Evolutionary conservation across 2,888 invertebrate genomes (phyloP).

Genomic region (Corythucha ciliata): DNA sequence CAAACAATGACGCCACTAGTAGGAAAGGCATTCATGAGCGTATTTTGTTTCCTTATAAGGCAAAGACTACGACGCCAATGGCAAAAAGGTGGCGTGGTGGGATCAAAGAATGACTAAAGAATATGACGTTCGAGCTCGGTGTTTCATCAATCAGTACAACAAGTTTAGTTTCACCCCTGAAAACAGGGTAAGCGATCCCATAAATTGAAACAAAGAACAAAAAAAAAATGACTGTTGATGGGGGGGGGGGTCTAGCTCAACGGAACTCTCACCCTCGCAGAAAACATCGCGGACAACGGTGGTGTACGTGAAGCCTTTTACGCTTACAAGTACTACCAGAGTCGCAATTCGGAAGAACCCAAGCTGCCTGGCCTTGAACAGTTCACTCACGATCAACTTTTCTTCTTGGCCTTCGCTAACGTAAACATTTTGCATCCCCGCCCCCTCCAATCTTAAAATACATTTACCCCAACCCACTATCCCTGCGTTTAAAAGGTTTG

Average conservation of each 20-base stretch:
- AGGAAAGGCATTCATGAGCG: background rate
- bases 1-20: background rate
- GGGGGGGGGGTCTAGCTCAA: conserved; percentile 50
- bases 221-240: background rate
- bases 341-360: conserved; percentile 40
- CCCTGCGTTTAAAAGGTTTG: conserved; percentile 68
- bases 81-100: conserved; percentile 64
- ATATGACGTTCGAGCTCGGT: conserved; percentile 80
- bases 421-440: conserved; percentile 42
- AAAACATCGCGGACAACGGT: conserved; percentile 84
- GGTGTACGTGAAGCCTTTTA: conserved; percentile 84
- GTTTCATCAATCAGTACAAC: conserved; percentile 82
- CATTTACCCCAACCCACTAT: background rate
- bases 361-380: conserved; percentile 69
- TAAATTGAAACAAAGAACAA: background rate
- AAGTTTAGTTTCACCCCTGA: conserved; percentile 62
- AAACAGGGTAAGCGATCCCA: conserved; percentile 39
- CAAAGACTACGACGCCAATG: conserved; percentile 35
- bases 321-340: conserved; percentile 50
- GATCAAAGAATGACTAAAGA: conserved; percentile 77
- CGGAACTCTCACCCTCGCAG: conserved; percentile 35
- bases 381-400: conserved; percentile 79
- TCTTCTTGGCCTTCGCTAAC: conserved; percentile 93
- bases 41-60: conserved; percentile 27
- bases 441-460: background rate